Base-by-base conservation (phyloP, 2,888 invertebrate genomes). In the Apotomis capreana region DNA sequence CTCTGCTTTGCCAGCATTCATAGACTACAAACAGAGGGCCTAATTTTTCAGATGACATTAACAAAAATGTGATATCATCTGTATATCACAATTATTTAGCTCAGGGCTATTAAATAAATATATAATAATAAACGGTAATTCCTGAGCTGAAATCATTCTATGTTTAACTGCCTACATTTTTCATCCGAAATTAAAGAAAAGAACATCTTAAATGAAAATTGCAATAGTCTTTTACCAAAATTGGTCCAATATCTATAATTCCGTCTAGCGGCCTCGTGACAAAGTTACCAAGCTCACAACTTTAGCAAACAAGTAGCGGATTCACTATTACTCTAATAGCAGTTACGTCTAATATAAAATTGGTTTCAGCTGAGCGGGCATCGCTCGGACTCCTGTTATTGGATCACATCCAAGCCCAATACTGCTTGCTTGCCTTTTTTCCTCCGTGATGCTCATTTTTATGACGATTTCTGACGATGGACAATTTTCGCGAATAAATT, bases 401-500 rank as follows among this genome's bases (percentile, higher is more conserved):
- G 83, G 83, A 80, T 62, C 73, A 68, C 58, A 74, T 81, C 85
- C 73, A 69, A 69, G 15, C 59, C 69, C 74, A 74, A 76, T 77
- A 76, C 72, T 74, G 77, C 74, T 75, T 76, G 75, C 77, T 76
- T 60, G 75, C 64, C 69, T 76, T 76, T 73, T 68, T 82, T 83
- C 81, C 79, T 81, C 74, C 76, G 75, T 78, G 78, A 75, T 78
- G 77, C 74, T 79, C 77, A 80, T 80, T 79, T 82, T 80, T 81
- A 80, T 80, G 80, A 79, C 79, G 75, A 78, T 76, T 73, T 75
- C 80, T 78, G 79, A 77, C 78, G 78, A 79, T 79, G 77, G 80
- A 80, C 82, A 79, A 83, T 83, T 84, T 82, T 80, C 79, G 78
- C 79, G 81, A 81, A 83, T 83, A 83, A 84, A 83, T 84, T 82